A percentile compares a stretch with the other conserved stretches of the same genome.
These are phyloP conservation scores for Brachionus plicatilis DNA, from an alignment of 1,140 invertebrate genomes.

Conservation along the genomic window DNA sequence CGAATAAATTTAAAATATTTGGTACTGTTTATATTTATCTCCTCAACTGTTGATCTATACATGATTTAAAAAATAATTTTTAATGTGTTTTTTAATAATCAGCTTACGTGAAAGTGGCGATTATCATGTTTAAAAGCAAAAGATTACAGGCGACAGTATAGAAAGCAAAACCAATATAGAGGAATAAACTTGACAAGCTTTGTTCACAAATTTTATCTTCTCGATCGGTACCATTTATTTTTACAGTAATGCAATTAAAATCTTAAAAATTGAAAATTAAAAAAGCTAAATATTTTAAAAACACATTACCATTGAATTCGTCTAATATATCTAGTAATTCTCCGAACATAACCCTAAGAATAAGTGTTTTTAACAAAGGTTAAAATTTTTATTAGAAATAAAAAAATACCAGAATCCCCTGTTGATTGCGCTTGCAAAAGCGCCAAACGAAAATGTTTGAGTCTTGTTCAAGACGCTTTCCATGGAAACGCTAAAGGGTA, in stretches of 20 bases:
- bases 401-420: constrained; percentile 26
- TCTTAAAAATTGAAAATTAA: not conserved
- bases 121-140: constrained; percentile 34
- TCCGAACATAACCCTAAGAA: constrained; percentile 16
- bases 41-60: constrained; percentile 35
- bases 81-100: too few species aligned
- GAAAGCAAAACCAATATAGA: constrained; percentile 32
- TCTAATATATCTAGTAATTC: constrained; percentile 24
- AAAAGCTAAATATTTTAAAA: not conserved
- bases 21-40: constrained; percentile 25
- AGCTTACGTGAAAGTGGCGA: constrained; percentile 27
- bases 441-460: constrained; percentile 21
- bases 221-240: not conserved
- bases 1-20: constrained; percentile 27
- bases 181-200: constrained; percentile 20
- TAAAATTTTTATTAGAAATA: not conserved
- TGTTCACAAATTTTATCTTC: not conserved
- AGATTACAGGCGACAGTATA: constrained; percentile 24
- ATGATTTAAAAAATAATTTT: not conserved
- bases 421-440: not conserved
- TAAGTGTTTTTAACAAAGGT: not conserved
- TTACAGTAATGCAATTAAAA: constrained; percentile 5
- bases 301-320: not conserved
- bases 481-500: constrained; percentile 9
- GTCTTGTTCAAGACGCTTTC: constrained; percentile 34